Evolutionary conservation across 1,140 invertebrate species (phyloP), one percentile per base, ranked within the genome.

Genomic region (Phocides pigmalion): DNA sequence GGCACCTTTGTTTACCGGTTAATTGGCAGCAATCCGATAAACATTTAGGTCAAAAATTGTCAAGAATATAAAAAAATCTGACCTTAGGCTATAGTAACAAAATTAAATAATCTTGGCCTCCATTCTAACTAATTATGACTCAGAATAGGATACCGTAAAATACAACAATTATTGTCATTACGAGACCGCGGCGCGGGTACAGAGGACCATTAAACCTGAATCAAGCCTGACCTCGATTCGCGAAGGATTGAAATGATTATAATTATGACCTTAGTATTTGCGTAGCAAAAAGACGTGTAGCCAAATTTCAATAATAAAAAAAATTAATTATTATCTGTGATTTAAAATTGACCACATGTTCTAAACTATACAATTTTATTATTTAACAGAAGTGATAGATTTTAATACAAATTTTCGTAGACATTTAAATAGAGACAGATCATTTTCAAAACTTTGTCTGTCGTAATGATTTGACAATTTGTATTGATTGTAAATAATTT

Each of bases 151-250:
- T 14, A 39, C 35, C 4, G 35, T 39, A 51, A 35, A 50, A 35
- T 35, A 50, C 47, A 28, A 51, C 32, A 51, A 51, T 51, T 51
- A 51, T 51, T 17, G 39, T 56, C 12, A 56, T 25, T 22, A 25
- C 22, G 51, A 37, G 22, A 39, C 20, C 50, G 22, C 51, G 51
- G 20, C 51, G 16, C 50, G 25, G 46, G 4, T 14, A 14, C 35
- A 20, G 32, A 54, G 50, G 50, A 54, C 50, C 32, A 54, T 54
- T 54, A 54, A 20, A 32, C 35, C 17, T 54, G 50, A 54, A 39
- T 54, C 50, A 37, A 17, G 32, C 28, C 11, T 25, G 50, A 53
- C 32, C 49, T 37, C 49, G 49, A 32, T 35, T 9, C 49, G 49
- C 15, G 9, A 35, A 4, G 9, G 28, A 51, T 35, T 32, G 8